Evolutionary conservation across 2,888 invertebrate species (phyloP).

Genomic region (Ochlodes sylvanus): DNA sequence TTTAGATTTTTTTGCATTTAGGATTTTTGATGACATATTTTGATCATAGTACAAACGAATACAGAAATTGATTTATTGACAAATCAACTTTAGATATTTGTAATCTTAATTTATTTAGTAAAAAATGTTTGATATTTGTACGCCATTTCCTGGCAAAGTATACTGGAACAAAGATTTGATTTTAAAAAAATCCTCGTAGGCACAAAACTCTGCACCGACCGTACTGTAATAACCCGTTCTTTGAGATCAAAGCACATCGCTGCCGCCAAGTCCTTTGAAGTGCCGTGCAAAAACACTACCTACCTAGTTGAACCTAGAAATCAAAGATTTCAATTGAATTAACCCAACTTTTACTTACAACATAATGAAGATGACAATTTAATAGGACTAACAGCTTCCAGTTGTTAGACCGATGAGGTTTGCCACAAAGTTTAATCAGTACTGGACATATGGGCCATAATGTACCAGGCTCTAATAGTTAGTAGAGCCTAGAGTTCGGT

Average conservation of each 20-base stretch:
- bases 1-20: too few relatives aligned
- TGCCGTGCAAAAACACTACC: slow-evolving; percentile 57
- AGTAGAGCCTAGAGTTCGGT: too few relatives aligned
- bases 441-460: not conserved
- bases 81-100: too few relatives aligned
- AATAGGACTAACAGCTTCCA: not conserved
- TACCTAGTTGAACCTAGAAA: slow-evolving; percentile 35
- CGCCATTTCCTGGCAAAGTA: too few relatives aligned
- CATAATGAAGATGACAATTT: slow-evolving; percentile 29
- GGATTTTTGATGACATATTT: too few relatives aligned
- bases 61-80: too few relatives aligned
- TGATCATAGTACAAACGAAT: too few relatives aligned
- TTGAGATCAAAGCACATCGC: slow-evolving; percentile 53
- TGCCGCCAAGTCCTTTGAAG: slow-evolving; percentile 61
- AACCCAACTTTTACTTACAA: slow-evolving; percentile 32
- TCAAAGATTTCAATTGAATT: slow-evolving; percentile 34
- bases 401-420: not conserved
- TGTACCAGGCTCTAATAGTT: too few relatives aligned
- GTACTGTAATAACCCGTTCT: not conserved
- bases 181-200: too few relatives aligned
- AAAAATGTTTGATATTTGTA: too few relatives aligned
- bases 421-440: not conserved
- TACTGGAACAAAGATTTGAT: too few relatives aligned
- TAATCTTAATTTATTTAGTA: too few relatives aligned
- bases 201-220: not conserved